These are phyloP conservation scores for Athene noctua DNA, from an alignment of 2,113 vertebrate species.

Conservation along the genomic window DNA sequence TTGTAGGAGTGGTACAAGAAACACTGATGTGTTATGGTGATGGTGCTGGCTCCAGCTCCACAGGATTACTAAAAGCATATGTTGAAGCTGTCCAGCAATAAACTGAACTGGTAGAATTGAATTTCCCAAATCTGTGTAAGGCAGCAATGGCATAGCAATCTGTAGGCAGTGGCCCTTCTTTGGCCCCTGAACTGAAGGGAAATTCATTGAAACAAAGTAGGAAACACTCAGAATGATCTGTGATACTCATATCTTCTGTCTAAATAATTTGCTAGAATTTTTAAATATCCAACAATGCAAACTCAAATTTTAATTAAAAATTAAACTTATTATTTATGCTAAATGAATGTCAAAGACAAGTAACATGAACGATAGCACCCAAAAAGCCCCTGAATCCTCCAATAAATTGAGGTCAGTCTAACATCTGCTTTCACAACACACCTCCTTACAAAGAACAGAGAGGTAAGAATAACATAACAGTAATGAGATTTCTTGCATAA, in stretches of 20 bases:
- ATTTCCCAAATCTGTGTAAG: neutral
- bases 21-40: neutral
- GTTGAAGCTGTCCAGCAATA: neutral
- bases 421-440: neutral
- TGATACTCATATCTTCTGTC: neutral
- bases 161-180: neutral
- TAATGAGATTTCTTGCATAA: neutral
- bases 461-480: neutral
- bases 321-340: neutral
- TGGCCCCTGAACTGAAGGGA: neutral
- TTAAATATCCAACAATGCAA: neutral
- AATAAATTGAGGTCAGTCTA: neutral
- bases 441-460: neutral
- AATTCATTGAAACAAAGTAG: neutral
- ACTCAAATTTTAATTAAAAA: neutral
- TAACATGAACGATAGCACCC: neutral
- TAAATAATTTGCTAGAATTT: neutral
- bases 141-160: neutral
- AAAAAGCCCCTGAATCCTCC: neutral
- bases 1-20: neutral
- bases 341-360: neutral
- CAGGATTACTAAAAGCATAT: neutral
- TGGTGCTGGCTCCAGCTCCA: neutral
- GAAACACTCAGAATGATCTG: neutral
- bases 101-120: neutral